phyloP scores from a whole-genome alignment of 2,113 vertebrate genomes.

The Sorex fumeus region DNA sequence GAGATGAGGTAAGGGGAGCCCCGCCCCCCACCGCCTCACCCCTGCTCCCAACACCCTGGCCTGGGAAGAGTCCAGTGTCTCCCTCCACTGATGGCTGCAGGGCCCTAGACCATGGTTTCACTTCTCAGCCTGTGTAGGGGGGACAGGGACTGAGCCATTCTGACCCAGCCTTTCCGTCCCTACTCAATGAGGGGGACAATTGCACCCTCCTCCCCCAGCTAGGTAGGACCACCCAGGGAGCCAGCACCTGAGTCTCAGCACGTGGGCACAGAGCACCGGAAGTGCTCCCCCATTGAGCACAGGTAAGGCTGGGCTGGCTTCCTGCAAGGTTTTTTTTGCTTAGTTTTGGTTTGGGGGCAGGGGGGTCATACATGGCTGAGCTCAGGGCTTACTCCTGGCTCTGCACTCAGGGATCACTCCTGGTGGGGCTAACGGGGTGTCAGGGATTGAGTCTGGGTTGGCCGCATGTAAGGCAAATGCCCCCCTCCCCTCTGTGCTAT shows the following conservation, averaged over 20 bases:
- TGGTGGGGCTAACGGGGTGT: too few species aligned
- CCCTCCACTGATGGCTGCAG: too few species aligned
- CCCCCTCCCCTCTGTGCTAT: too few species aligned
- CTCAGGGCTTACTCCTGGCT: too few species aligned
- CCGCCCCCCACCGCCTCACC: fast-evolving
- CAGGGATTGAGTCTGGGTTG: too few species aligned
- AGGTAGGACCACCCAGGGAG: background rate
- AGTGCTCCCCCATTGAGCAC: background rate
- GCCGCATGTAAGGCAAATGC: too few species aligned
- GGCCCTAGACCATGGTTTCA: background rate
- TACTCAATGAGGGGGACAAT: background rate
- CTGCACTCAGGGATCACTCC: too few species aligned
- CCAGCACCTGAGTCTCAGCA: background rate
- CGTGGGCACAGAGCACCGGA: fast-evolving
- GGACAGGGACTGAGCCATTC: background rate
- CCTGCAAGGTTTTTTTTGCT: too few species aligned
- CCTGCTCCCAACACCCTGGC: background rate
- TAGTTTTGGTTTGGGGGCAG: too few species aligned
- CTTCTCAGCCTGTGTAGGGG: too few species aligned
- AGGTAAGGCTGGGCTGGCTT: background rate
- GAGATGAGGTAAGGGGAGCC: slow-evolving; percentile 8
- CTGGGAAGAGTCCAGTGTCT: too few species aligned
- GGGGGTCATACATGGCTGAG: too few species aligned
- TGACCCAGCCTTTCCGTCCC: background rate
- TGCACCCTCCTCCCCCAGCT: background rate